phyloP scores from a whole-genome alignment of 2,113 vertebrate species.

The Podarcis raffonei region DNA sequence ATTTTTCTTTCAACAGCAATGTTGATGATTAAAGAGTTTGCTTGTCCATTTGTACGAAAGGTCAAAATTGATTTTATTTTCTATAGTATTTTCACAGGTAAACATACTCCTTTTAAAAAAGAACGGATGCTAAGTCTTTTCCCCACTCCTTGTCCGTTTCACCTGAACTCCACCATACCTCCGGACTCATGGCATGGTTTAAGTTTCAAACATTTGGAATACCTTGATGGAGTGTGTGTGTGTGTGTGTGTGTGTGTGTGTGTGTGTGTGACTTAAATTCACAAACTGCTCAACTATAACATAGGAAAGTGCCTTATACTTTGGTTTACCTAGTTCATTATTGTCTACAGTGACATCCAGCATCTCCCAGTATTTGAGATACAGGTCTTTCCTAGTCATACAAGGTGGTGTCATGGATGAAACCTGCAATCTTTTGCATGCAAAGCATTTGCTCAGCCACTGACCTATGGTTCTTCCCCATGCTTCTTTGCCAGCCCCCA shows the following conservation, averaged over 20 bases:
- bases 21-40: neutral
- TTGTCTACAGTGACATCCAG: neutral
- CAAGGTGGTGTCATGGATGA: neutral
- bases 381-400: neutral
- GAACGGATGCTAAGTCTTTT: neutral
- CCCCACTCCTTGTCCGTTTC: no score
- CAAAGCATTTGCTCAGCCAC: neutral
- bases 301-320: neutral
- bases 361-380: neutral
- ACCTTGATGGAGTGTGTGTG: neutral
- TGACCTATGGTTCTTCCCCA: neutral
- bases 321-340: neutral
- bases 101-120: neutral
- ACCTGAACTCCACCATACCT: no score
- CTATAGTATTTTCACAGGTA: fast-evolving
- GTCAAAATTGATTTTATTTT: neutral
- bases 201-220: neutral
- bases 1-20: neutral
- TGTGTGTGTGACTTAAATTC: no score
- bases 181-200: no score
- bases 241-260: no score
- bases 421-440: neutral
- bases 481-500: neutral
- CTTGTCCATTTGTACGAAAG: neutral
- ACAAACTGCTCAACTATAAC: neutral